Percentiles rank a stretch among this genome's conserved stretches.
Conservation (phyloP, 2,888 invertebrate species). For the Rambutsinella grinnellia region DNA sequence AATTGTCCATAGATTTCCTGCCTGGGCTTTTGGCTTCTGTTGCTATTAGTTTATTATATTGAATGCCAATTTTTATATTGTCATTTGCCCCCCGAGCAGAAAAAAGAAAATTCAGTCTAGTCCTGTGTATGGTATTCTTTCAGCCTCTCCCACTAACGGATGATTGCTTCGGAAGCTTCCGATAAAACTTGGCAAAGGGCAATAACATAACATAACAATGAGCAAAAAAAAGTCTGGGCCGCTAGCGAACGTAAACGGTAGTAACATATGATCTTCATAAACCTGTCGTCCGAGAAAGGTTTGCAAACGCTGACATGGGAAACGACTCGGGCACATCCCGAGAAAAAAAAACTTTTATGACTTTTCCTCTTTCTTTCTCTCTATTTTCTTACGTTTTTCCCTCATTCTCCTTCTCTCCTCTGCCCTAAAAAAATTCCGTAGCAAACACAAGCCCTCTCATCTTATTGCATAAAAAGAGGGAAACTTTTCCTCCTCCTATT, state of each 20-base stretch:
- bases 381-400: slow-evolving; percentile 30
- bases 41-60: slow-evolving; percentile 3
- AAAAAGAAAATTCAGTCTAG: too few species aligned
- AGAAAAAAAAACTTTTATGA: slow-evolving; percentile 66
- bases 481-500: slow-evolving; percentile 16
- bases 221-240: slow-evolving; percentile 26
- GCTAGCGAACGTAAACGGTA: slow-evolving; percentile 59
- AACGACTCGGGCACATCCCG: slow-evolving; percentile 65
- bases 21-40: not conserved
- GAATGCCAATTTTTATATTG: slow-evolving; percentile 12
- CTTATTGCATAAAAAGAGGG: not conserved
- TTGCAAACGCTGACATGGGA: slow-evolving; percentile 64
- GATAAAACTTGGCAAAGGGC: slow-evolving; percentile 64
- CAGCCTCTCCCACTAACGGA: slow-evolving; percentile 44
- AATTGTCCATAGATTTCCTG: not conserved
- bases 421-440: slow-evolving; percentile 17
- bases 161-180: slow-evolving; percentile 61
- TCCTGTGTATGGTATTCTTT: slow-evolving; percentile 10
- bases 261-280: slow-evolving; percentile 67
- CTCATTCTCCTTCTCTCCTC: slow-evolving; percentile 32
- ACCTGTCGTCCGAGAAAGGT: slow-evolving; percentile 66
- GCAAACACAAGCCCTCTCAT: not conserved
- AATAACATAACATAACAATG: slow-evolving; percentile 63
- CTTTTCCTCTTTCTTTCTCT: slow-evolving; percentile 46
- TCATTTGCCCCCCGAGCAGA: not conserved